Conservation (phyloP, 2,797 vertebrate species). For the Neosilurus mollespiculum region DNA sequence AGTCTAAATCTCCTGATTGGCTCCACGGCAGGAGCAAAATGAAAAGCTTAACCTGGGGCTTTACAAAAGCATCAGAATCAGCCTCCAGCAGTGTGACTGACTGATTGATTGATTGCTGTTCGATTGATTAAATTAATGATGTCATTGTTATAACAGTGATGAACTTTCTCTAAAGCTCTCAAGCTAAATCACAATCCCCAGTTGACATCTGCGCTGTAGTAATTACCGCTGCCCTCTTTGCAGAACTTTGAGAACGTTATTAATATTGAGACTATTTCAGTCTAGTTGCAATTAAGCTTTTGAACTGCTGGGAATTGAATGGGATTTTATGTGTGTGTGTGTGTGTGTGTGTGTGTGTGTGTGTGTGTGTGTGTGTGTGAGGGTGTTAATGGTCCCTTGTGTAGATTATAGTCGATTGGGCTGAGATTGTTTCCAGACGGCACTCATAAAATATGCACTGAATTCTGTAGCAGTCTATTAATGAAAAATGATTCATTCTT, state of each 20-base stretch:
- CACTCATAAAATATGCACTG: constrained; percentile 27
- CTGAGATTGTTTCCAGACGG: constrained; percentile 15
- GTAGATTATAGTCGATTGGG: constrained; percentile 15
- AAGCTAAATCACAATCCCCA: constrained; percentile 46
- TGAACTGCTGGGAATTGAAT: constrained; percentile 33
- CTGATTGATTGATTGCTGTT: constrained; percentile 18
- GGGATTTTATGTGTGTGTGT: not conserved
- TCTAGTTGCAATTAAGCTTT: constrained; percentile 45
- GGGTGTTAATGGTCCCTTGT: not conserved
- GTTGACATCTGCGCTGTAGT: constrained; percentile 38
- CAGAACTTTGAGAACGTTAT: constrained; percentile 40
- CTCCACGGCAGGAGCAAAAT: constrained; percentile 89
- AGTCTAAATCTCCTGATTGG: constrained; percentile 94
- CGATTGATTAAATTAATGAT: constrained; percentile 25
- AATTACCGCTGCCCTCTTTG: constrained; percentile 55
- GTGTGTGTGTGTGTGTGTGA: no score
- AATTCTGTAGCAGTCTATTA: constrained; percentile 1
- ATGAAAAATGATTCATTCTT: constrained; percentile 26
- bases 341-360: no score
- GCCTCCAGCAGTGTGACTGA: not conserved
- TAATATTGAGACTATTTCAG: constrained; percentile 54
- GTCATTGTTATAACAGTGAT: constrained; percentile 29
- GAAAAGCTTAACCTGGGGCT: constrained; percentile 93
- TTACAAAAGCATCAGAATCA: constrained; percentile 82
- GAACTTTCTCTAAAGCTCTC: constrained; percentile 26